A percentile compares a stretch with the other conserved stretches of the same genome.
These are phyloP conservation scores for Caretta caretta DNA, from an alignment of 2,113 vertebrate genomes.

Conservation along the genomic window DNA sequence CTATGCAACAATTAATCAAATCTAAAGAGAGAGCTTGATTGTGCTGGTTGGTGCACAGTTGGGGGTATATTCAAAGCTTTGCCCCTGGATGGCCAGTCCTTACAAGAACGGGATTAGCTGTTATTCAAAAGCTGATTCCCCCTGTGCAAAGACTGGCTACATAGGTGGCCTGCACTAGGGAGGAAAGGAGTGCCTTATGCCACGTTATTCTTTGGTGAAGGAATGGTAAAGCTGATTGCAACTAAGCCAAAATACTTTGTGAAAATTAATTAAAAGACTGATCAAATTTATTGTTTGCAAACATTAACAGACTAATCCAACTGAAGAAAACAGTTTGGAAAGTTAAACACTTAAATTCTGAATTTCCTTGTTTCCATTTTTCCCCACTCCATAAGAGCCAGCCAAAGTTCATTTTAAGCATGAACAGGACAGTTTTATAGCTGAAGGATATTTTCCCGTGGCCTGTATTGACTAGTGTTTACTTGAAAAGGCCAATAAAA, in stretches of 20 bases:
- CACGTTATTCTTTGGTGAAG: too few species aligned
- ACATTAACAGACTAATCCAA: not conserved
- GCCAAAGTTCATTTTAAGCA: not conserved
- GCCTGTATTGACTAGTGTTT: not conserved
- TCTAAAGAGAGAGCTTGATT: too few species aligned
- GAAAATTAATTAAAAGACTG: not conserved
- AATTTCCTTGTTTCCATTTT: not conserved
- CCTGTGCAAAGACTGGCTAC: too few species aligned
- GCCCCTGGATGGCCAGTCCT: too few species aligned
- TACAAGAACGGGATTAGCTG: too few species aligned
- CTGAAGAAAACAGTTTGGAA: not conserved
- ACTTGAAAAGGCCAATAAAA: constrained; percentile 28
- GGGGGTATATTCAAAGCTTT: too few species aligned
- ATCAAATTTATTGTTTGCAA: not conserved
- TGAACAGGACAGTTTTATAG: not conserved
- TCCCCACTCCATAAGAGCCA: not conserved
- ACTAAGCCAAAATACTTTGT: not conserved
- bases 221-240: too few species aligned
- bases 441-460: not conserved
- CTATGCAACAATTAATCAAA: too few species aligned
- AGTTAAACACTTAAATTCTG: accelerated
- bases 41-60: too few species aligned
- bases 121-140: too few species aligned
- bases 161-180: too few species aligned
- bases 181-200: too few species aligned